Evolutionary conservation across 1,140 invertebrate genomes (phyloP), one percentile per base, ranked within the genome.

Genomic region (Phymastichus coffea): DNA sequence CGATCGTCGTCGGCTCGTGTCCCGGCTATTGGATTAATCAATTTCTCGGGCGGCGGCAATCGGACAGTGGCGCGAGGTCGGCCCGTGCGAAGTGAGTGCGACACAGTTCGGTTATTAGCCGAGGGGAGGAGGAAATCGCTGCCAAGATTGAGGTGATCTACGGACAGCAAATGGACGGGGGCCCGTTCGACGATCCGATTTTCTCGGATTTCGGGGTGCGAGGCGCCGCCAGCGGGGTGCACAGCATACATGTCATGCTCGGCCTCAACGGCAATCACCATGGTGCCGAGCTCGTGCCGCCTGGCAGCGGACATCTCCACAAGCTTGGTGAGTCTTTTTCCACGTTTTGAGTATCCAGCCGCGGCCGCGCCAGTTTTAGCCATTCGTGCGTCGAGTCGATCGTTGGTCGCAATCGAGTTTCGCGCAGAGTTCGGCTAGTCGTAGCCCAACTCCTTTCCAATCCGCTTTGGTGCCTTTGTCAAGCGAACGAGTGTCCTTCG

Each of bases 171-270:
- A 90, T 90, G 87, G 88, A 90, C 72, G 86, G 87, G 67, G 83
- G 83, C 43, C 82, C 84, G 25, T 91, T 89, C 77, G 89, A 90
- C 68, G 88, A 90, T 71, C 85, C 87, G 64, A 86, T 88, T 66
- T 90, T 90, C 70, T 81, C 82, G 57, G 88, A 92, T 69, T 91
- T 90, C 72, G 79, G 84, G 33, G 84, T 83, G 62, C 83, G 86
- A 30, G 80, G 83, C 49, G 79, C 77, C 12, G 68, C 77, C 7
- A 57, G 46, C 35, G 81, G 81, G 12, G 83, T 85, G 46, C 85
- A 87, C 68, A 85, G 83, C 55, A 86, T 86, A 48, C 85, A 88
- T 69, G 88, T 90, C 61, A 91, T 92, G 86, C 78, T 92, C 28
- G 88, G 87, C 2, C 75, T 86, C 10, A 84, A 85, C 61, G 77